Base-by-base conservation (phyloP, 2,113 vertebrate species). In the Perca flavescens region DNA sequence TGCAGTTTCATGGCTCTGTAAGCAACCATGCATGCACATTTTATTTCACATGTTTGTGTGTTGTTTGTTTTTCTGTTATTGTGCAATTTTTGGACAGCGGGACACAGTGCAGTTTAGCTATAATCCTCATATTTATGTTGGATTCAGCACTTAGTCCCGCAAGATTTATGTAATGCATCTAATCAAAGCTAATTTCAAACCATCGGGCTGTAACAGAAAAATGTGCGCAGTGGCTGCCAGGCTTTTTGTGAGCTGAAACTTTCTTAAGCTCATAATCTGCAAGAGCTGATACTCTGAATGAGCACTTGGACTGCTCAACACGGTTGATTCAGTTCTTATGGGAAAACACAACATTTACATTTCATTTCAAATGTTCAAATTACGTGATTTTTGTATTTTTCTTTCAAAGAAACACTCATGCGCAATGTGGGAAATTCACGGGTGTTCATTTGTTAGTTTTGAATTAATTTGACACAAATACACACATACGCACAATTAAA, bases 71-170 rank as follows among this genome's bases (percentile, higher is more conserved):
- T 43, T 43, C 40, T 74, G 52, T 88, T 72, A 52, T 43, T 52
- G 63, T 28, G 16, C 49, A 63, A n/a, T 75, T 74, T 86, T 89
- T 76, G 88, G 89, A 86, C 88, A 79, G 79, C 66, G 58, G 73
- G 54, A 73, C 71, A 56, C 46, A 43, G 28, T 65, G 17, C 69
- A 79, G 76, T 86, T 88, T 85, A 89, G 72, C 68, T 53, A 58
- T 93, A 94, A 91, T 92, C 89, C 90, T 88, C 84, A 76, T 86
- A 85, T 90, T 90, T 90, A 88, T 93, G 86, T 86, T 90, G 90
- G 87, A 90, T 89, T 88, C 84, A 79, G 56, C 84, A 60, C 70
- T 87, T 78, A 85, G 81, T 92, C 88, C 87, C 86, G 79, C 58
- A 86, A 90, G 89, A 91, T 86, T 91, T 82, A 60, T 91, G 87